Evolutionary conservation across 2,113 vertebrate species (phyloP), one percentile per base, ranked within the genome.

Genomic region (Amphiprion ocellaris): DNA sequence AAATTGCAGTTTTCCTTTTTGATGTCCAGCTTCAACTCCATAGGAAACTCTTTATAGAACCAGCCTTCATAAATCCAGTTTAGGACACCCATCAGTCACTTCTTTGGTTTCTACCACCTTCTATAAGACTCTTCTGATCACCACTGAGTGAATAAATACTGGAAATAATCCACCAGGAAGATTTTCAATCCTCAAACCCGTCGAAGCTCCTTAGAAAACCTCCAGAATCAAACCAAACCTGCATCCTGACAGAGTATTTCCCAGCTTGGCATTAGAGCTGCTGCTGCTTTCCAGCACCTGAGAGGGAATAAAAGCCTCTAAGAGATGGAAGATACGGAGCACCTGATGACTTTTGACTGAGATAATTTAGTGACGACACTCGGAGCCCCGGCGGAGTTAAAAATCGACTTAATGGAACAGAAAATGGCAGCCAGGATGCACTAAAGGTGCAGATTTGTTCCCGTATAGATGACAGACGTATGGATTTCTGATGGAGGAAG

Each of bases 301-400:
- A 80, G 72, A 79, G 79, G 46, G 47, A 19, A 28, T 49, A n/a
- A 67, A 58, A 71, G 69, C 73, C 37, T 79, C 71, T 62, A 69
- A 82, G 69, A 79, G 56, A 83, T 75, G 16, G 53, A 75, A 81
- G 62, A 80, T 78, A 78, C 81, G 59, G 64, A 77, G 46, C 49
- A 37, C 71, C 72, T 59, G 47, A 44, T 4, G 55, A 12, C 62
- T 66, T 86, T 84, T 80, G 16, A 76, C 46, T 8, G 12, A 46
- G 63, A 83, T 87, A 54, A 77, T 66, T 75, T 33, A 74, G 41
- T 41, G 50, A 33, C 19, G 54, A 74, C 50, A 41, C 37, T 53
- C 6, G 41, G 1, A 58, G 74, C 30, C 64, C 58, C 69, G 39
- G 44, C 33, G 52, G 50, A 85, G 77, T 72, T 64, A 78, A 69